A percentile compares a stretch with the other conserved stretches of the same genome.
Evolutionary conservation across 2,113 vertebrate genomes (phyloP).

Genomic region (Chaetura pelagica): DNA sequence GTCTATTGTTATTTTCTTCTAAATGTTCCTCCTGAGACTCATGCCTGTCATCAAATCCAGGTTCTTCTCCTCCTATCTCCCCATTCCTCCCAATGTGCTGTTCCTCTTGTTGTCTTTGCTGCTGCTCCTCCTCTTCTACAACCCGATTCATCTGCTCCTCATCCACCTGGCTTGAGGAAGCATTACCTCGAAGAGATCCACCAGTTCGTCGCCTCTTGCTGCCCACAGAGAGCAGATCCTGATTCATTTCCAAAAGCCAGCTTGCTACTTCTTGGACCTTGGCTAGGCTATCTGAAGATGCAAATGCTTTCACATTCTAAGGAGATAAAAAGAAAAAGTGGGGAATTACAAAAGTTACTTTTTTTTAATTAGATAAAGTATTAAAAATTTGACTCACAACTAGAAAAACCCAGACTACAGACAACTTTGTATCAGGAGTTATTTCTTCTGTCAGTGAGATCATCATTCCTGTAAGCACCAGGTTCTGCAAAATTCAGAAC

Average conservation of each 20-base stretch:
- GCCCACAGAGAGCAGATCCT: conserved; percentile 99
- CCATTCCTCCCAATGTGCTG: conserved; percentile 79
- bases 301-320: conserved; percentile 97
- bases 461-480: neutral
- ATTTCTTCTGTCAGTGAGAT: neutral
- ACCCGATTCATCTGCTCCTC: conserved; percentile 92
- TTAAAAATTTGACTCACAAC: neutral
- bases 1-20: conserved; percentile 84
- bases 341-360: neutral
- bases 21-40: conserved; percentile 75
- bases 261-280: conserved; percentile 99
- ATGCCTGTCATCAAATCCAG: conserved; percentile 68
- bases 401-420: neutral
- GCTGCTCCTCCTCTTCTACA: conserved; percentile 86
- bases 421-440: neutral
- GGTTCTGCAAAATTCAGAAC: neutral
- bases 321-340: neutral
- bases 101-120: conserved; percentile 78
- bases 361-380: neutral
- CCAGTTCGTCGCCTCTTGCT: conserved; percentile 94
- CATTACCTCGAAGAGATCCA: conserved; percentile 92
- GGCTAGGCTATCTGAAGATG: conserved; percentile 98
- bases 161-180: conserved; percentile 90
- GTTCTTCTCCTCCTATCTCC: conserved; percentile 73
- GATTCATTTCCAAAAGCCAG: conserved; percentile 99